These are phyloP conservation scores for Pterobdella sp. DNA, from an alignment of 2,888 invertebrate species.

Conservation along the genomic window DNA sequence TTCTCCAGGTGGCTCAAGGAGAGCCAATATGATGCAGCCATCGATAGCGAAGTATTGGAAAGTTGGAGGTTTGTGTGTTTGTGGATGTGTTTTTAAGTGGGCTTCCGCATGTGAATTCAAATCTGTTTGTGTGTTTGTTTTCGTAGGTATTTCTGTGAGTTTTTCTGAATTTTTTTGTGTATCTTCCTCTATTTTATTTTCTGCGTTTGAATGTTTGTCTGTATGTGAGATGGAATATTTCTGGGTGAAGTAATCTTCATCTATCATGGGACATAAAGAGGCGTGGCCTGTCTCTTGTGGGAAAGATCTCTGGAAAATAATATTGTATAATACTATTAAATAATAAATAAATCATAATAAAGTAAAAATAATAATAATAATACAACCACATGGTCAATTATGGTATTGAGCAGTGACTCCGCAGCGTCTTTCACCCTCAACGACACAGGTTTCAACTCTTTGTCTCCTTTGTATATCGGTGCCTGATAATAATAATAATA, in stretches of 20 bases:
- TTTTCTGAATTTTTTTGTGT: neutral
- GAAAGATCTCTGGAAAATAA: constrained; percentile 63
- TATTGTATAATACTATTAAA: neutral
- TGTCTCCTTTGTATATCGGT: constrained; percentile 86
- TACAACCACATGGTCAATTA: constrained; percentile 73
- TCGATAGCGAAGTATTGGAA: constrained; percentile 85
- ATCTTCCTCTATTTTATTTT: neutral
- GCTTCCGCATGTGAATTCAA: neutral
- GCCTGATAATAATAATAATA: constrained; percentile 52
- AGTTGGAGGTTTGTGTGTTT: constrained; percentile 43
- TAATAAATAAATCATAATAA: constrained; percentile 22
- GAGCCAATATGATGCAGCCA: constrained; percentile 68
- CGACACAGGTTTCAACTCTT: constrained; percentile 90
- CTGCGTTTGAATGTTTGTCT: neutral
- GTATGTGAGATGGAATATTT: constrained; percentile 55
- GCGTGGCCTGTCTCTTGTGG: constrained; percentile 76
- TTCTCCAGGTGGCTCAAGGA: constrained; percentile 70
- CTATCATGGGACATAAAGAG: constrained; percentile 74
- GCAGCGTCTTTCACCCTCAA: constrained; percentile 96
- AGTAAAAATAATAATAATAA: no score
- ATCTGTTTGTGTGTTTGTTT: neutral
- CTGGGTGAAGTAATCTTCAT: constrained; percentile 73
- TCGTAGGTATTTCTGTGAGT: neutral
- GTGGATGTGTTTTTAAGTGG: neutral
- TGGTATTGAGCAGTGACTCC: constrained; percentile 79